Conservation (phyloP, 2,888 invertebrate genomes). For the Rutpela maculata region DNA sequence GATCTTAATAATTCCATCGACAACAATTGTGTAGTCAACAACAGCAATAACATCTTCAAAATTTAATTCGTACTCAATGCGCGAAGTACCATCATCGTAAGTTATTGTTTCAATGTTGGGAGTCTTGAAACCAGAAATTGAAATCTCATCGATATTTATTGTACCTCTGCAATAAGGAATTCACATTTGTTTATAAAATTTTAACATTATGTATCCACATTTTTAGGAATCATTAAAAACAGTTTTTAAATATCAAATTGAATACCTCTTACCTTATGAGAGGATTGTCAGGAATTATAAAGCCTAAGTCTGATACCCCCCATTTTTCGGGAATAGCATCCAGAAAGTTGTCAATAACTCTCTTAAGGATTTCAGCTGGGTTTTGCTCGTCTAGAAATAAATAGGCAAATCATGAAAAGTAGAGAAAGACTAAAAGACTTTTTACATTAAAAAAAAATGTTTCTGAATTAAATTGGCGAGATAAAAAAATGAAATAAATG, state of each 20-base stretch:
- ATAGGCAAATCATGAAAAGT: not conserved
- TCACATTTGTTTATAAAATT: not conserved
- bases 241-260: not conserved
- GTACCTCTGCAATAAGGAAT: constrained; percentile 16
- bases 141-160: constrained; percentile 17
- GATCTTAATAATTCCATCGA: not conserved
- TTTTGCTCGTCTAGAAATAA: not conserved
- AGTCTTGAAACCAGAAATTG: constrained; percentile 7
- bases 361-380: not conserved
- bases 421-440: too few species aligned
- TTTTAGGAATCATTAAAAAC: too few species aligned
- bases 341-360: not conserved
- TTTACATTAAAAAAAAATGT: too few species aligned
- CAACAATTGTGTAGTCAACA: not conserved
- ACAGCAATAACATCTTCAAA: constrained; percentile 1
- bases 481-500: too few species aligned
- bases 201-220: not conserved
- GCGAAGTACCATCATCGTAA: not conserved
- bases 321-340: not conserved
- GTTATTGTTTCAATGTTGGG: not conserved
- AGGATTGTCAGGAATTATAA: not conserved
- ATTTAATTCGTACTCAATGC: constrained; percentile 5
- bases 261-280: not conserved
- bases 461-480: too few species aligned
- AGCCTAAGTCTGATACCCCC: not conserved